Evolutionary conservation across 2,113 vertebrate genomes (phyloP).

Genomic region (Hypocryptadius cinnamomeus): DNA sequence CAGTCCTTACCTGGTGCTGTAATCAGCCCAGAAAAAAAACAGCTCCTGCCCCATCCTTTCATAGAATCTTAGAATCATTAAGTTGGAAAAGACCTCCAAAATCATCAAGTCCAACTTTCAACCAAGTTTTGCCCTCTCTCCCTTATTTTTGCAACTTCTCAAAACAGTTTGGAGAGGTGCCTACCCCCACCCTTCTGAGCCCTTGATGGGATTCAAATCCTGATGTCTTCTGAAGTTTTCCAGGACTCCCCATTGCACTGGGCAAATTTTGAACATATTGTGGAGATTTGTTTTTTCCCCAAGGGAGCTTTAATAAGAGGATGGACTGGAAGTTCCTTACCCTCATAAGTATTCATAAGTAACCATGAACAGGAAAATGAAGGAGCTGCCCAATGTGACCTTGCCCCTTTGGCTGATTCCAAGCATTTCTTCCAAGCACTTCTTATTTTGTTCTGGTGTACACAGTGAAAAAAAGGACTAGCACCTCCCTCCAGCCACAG

Average conservation of each 20-base stretch:
- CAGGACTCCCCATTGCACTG: background rate
- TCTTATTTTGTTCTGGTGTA: background rate
- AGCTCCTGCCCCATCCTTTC: background rate
- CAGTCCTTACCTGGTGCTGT: constrained; percentile 11
- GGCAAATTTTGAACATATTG: background rate
- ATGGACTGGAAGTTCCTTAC: background rate
- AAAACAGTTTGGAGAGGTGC: constrained; percentile 33
- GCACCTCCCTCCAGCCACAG: background rate
- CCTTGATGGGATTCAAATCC: background rate
- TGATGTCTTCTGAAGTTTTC: constrained; percentile 23
- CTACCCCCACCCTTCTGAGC: background rate
- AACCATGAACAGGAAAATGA: background rate
- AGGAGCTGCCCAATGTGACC: background rate
- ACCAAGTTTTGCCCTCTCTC: background rate
- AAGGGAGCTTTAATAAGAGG: background rate
- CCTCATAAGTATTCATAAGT: background rate
- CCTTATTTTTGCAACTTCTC: background rate
- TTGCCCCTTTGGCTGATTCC: background rate
- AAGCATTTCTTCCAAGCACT: background rate
- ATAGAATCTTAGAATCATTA: background rate
- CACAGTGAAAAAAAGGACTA: background rate
- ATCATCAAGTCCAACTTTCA: background rate
- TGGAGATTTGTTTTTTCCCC: background rate
- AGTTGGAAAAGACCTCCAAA: background rate
- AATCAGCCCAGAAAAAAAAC: constrained; percentile 53